These are phyloP conservation scores for Melanargia galathea DNA, from an alignment of 2,888 invertebrate genomes.

Conservation along the genomic window DNA sequence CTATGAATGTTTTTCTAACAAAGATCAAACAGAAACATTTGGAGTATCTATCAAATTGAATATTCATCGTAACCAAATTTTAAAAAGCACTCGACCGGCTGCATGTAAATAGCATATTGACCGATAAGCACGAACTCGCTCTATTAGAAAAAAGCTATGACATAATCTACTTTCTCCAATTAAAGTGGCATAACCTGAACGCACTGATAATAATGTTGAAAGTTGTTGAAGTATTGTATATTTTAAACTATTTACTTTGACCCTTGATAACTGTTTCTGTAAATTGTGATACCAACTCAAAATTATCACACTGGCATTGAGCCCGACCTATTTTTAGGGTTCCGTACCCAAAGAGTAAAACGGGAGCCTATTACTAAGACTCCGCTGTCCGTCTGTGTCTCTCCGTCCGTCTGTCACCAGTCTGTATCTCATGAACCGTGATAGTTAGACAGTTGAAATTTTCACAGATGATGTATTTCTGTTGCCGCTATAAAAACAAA, in stretches of 20 bases:
- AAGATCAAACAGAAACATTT: neutral
- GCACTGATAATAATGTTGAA: constrained; percentile 11
- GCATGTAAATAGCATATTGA: constrained; percentile 13
- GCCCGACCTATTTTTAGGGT: too few relatives aligned
- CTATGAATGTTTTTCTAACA: too few relatives aligned
- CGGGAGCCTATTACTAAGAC: too few relatives aligned
- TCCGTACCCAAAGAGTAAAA: too few relatives aligned
- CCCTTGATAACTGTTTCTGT: constrained; percentile 12
- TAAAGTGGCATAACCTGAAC: constrained; percentile 15
- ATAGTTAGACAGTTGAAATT: too few relatives aligned
- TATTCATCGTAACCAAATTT: neutral
- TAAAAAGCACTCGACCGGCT: neutral
- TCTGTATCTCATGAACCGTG: too few relatives aligned
- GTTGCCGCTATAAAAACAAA: too few relatives aligned
- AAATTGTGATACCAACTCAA: neutral
- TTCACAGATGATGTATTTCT: too few relatives aligned
- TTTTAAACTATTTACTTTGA: constrained; percentile 6
- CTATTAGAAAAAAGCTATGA: constrained; percentile 10
- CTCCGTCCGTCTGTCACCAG: too few relatives aligned
- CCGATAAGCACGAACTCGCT: constrained; percentile 15
- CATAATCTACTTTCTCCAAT: constrained; percentile 31
- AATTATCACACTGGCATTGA: too few relatives aligned
- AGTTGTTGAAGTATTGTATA: constrained; percentile 18
- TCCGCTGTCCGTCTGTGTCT: too few relatives aligned
- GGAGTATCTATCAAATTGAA: neutral